phyloP scores from a whole-genome alignment of 1,140 invertebrate genomes.

The Ceratina japonica region DNA sequence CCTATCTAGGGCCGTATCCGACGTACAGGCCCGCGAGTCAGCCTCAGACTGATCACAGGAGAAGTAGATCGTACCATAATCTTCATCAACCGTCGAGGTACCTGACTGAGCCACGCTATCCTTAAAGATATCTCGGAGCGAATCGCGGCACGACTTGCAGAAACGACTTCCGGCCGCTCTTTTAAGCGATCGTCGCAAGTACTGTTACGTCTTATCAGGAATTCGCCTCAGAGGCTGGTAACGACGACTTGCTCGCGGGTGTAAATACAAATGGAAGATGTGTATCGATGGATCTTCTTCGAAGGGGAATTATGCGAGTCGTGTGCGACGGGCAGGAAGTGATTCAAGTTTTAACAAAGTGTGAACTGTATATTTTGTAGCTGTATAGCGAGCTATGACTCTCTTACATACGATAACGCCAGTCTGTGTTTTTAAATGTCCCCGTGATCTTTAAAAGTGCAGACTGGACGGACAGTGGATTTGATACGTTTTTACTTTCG shows the following conservation, averaged over 20 bases:
- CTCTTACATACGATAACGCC: not conserved
- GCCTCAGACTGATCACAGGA: conserved; percentile 61
- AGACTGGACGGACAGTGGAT: not conserved
- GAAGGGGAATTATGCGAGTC: no score
- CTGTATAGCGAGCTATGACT: not conserved
- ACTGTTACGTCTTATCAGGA: not conserved
- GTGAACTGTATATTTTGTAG: not conserved
- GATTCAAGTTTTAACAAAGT: not conserved
- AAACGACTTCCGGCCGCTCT: not conserved
- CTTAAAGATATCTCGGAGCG: conserved; percentile 5
- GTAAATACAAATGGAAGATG: not conserved
- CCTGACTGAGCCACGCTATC: conserved; percentile 69
- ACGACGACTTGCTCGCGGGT: not conserved
- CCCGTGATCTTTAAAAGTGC: not conserved
- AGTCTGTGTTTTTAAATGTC: conserved; percentile 6
- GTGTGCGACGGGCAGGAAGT: not conserved
- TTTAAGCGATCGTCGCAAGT: not conserved
- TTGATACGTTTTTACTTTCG: conserved; percentile 28
- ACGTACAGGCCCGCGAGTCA: conserved; percentile 30
- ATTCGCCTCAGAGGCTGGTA: not conserved
- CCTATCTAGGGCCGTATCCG: conserved; percentile 37
- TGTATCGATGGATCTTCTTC: no score
- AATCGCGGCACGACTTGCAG: not conserved
- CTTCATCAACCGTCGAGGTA: conserved; percentile 69
- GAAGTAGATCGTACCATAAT: conserved; percentile 73